Evolutionary conservation across 2,113 vertebrate species (phyloP).

Genomic region (Seriola rivoliana): DNA sequence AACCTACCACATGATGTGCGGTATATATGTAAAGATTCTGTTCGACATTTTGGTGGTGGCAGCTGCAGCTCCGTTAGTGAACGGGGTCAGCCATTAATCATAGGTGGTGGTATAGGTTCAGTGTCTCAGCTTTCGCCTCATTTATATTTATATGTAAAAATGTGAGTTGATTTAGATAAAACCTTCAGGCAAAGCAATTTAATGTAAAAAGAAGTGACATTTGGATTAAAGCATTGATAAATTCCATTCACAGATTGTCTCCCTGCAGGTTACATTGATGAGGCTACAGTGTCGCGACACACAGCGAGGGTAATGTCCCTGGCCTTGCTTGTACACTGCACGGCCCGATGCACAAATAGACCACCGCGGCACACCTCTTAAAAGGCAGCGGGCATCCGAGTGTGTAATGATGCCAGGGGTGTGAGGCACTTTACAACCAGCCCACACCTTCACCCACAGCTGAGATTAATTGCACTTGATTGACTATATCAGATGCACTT

Average conservation of each 20-base stretch:
- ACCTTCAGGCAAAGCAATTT: neutral
- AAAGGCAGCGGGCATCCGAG: constrained; percentile 69
- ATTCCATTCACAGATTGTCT: constrained; percentile 67
- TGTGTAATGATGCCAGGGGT: constrained; percentile 76
- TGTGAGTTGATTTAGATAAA: neutral
- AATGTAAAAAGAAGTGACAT: constrained; percentile 43
- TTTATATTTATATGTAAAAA: neutral
- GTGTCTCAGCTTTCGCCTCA: neutral
- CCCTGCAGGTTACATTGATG: constrained; percentile 67
- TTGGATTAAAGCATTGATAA: constrained; percentile 49
- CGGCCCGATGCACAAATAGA: constrained; percentile 79
- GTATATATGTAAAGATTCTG: neutral
- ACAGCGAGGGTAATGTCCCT: constrained; percentile 75
- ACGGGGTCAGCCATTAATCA: neutral
- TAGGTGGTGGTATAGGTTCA: neutral
- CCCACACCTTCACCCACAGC: constrained; percentile 67
- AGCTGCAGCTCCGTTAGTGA: neutral
- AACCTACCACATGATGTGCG: neutral
- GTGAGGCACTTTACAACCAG: constrained; percentile 72
- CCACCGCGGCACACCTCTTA: constrained; percentile 69
- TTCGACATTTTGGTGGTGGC: neutral
- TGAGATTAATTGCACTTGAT: constrained; percentile 83
- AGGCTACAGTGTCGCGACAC: constrained; percentile 72
- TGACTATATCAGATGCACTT: constrained; percentile 72
- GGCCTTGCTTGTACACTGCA: constrained; percentile 79